These are phyloP conservation scores for Oxyruncus cristatus DNA, from an alignment of 2,113 vertebrate species.

Conservation along the genomic window DNA sequence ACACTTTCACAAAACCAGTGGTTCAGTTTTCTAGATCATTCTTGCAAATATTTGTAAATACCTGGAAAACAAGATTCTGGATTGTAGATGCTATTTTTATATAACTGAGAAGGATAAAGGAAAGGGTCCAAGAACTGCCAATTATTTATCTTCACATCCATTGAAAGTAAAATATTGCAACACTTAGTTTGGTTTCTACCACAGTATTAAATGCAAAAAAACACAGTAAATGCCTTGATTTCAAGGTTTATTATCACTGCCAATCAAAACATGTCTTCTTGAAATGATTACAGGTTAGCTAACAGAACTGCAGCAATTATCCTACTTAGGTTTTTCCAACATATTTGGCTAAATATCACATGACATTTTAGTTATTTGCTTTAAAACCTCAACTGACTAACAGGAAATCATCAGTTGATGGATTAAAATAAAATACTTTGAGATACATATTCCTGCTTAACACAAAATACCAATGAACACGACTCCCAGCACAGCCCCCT, in stretches of 20 bases:
- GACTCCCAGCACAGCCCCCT: neutral
- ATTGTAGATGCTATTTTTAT: neutral
- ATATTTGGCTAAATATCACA: neutral
- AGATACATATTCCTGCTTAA: neutral
- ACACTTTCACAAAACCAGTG: neutral
- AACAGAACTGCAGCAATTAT: neutral
- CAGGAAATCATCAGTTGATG: neutral
- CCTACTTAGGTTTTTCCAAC: neutral
- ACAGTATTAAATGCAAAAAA: neutral
- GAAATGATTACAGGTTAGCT: neutral
- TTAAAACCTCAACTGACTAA: neutral
- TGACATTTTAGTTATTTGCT: neutral
- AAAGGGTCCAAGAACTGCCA: neutral
- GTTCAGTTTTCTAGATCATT: neutral
- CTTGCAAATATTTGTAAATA: neutral
- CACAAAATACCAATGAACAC: neutral
- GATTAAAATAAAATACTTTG: neutral
- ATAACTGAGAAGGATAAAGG: neutral
- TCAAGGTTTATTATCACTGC: neutral
- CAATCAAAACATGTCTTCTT: neutral
- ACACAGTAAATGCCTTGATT: neutral
- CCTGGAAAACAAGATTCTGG: neutral
- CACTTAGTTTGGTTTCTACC: neutral
- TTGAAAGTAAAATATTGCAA: neutral
- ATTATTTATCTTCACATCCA: neutral